Conservation (phyloP, 2,113 vertebrate genomes). For the Caranx ignobilis region DNA sequence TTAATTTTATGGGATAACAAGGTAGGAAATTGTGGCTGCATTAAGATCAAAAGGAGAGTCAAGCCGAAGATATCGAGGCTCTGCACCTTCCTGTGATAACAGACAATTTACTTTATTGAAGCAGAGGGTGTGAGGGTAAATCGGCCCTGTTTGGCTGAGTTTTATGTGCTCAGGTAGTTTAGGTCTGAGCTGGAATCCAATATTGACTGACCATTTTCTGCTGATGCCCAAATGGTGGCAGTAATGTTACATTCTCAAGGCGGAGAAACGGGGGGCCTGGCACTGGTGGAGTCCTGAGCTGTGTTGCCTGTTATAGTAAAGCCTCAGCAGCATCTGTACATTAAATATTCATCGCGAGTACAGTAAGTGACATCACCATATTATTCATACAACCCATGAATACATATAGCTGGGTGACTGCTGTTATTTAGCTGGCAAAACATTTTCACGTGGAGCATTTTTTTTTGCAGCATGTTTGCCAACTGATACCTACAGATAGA, state of each 20-base stretch:
- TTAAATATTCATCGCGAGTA: constrained; percentile 26
- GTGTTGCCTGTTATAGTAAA: background rate
- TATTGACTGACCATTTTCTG: constrained; percentile 40
- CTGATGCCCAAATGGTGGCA: constrained; percentile 70
- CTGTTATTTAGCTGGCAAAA: background rate
- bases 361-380: constrained; percentile 25
- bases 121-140: constrained; percentile 13
- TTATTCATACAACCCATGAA: constrained; percentile 11
- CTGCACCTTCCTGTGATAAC: constrained; percentile 9
- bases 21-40: constrained; percentile 26
- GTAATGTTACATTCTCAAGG: constrained; percentile 50
- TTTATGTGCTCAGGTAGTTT: constrained; percentile 4
- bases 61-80: background rate
- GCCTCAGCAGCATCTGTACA: constrained; percentile 29
- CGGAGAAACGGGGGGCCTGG: background rate
- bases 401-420: background rate
- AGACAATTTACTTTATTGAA: constrained; percentile 5
- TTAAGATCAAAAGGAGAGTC: constrained; percentile 12
- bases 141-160: background rate
- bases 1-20: constrained; percentile 40
- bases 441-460: background rate
- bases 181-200: constrained; percentile 4
- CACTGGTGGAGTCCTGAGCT: background rate
- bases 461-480: background rate
- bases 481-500: background rate